Percentiles rank a stretch among this genome's conserved stretches.
phyloP scores from a whole-genome alignment of 2,797 vertebrate species.

The Enteromius anoplus region DNA sequence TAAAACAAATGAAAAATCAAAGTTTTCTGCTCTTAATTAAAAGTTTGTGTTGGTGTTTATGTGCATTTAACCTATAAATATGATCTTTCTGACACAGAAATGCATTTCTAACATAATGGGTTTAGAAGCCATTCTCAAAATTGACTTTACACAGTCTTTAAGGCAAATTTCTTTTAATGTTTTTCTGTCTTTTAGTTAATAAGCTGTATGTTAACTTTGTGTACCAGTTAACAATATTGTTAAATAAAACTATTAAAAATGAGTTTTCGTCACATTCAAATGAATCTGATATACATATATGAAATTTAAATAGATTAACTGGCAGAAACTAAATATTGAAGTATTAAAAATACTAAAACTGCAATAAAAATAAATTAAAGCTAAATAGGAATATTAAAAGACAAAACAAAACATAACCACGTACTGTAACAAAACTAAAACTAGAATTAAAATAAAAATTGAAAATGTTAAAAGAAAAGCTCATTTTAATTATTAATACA shows the following conservation, averaged over 20 bases:
- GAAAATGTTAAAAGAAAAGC: too few species aligned
- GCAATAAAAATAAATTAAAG: neutral
- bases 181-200: neutral
- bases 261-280: accelerated
- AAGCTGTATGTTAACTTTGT: neutral
- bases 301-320: neutral
- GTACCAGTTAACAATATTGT: neutral
- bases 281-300: neutral
- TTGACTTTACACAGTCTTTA: too few species aligned
- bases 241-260: neutral
- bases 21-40: neutral
- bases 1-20: too few species aligned
- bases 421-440: neutral
- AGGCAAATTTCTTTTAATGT: neutral
- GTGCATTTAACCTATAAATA: neutral
- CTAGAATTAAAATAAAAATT: neutral
- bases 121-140: too few species aligned
- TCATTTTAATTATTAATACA: neutral
- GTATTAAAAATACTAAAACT: neutral
- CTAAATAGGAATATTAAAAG: neutral
- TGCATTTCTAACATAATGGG: neutral
- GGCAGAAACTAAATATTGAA: neutral
- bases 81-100: neutral
- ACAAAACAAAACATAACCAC: too few species aligned
- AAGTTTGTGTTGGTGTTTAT: neutral